Evolutionary conservation across 1,140 invertebrate genomes (phyloP), one percentile per base, ranked within the genome.

Genomic region (Lasioglossum albipes): DNA sequence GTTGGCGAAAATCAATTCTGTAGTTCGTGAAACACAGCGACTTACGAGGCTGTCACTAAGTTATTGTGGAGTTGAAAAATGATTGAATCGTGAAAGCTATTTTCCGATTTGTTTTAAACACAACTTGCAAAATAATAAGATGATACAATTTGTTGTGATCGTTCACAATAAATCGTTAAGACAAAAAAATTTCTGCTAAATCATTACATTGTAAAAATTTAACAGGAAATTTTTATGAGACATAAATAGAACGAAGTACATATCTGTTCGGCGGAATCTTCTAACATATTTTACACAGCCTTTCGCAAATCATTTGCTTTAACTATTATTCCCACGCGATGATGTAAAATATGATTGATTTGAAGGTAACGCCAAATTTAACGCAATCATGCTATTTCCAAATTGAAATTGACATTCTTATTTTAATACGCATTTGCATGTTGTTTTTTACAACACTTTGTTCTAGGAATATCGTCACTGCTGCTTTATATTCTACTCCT

Each of bases 1-100:
- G 49, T 27, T 16, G 22, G 18, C 27, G n/a, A 74, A 74, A 73
- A 77, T 84, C 65, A 78, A 59, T 67, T 73, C 61, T 31, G 1
- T 49, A 49, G 16, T 7, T 18, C 9, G 57, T 0, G 9, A 54
- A 13, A 69, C 6, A 61, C 59, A 52, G 16, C 22, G 22, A 36
- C 65, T 65, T 1, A 6, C 10, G 27, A n/a, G 18, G 20, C 18
- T 59, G 57, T n/a, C 20, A 59, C 57, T n/a, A 62, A 77, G 31
- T 7, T 36, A 22, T 13, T 77, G 42, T 5, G 13, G 62, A 16
- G 61, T 7, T 36, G 22, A 22, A 36, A 61, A 0, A 20, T 2
- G 41, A 16, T 54, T 67, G 7, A 4, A 42, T 7, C 5, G 16
- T 42, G 20, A 68, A 9, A 7, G 9, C 27, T 7, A 70, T 41